These are phyloP conservation scores for Papilio glaucus DNA, from an alignment of 1,140 invertebrate genomes.

Conservation along the genomic window DNA sequence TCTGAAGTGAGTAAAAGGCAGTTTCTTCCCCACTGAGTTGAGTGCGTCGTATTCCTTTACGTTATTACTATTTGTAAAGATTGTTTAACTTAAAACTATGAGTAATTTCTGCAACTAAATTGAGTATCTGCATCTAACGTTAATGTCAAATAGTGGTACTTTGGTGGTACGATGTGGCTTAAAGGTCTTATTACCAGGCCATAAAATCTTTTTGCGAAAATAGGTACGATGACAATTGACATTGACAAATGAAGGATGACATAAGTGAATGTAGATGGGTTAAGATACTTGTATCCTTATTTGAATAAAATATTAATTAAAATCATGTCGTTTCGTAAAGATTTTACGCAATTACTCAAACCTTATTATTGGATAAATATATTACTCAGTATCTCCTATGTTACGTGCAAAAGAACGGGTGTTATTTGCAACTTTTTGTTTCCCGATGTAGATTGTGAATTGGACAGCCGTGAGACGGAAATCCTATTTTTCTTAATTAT, in stretches of 20 bases:
- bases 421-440: constrained; percentile 89
- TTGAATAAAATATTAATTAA: constrained; percentile 37
- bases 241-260: neutral
- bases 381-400: constrained; percentile 92
- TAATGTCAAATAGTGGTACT: neutral
- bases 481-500: constrained; percentile 97
- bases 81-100: too few relatives aligned
- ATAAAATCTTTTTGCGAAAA: too few relatives aligned
- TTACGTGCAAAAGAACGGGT: constrained; percentile 89
- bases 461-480: constrained; percentile 96
- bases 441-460: constrained; percentile 88
- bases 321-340: constrained; percentile 88
- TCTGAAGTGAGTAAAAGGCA: too few relatives aligned
- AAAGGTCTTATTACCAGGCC: too few relatives aligned
- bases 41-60: too few relatives aligned
- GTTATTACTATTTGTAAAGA: too few relatives aligned
- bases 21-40: too few relatives aligned
- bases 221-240: constrained; percentile 6
- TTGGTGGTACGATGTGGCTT: too few relatives aligned
- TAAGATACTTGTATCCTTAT: neutral
- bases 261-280: neutral
- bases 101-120: too few relatives aligned
- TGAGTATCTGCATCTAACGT: neutral
- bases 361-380: constrained; percentile 96
- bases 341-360: constrained; percentile 89